phyloP scores from a whole-genome alignment of 1,140 invertebrate genomes.

The Bombus turneri region DNA sequence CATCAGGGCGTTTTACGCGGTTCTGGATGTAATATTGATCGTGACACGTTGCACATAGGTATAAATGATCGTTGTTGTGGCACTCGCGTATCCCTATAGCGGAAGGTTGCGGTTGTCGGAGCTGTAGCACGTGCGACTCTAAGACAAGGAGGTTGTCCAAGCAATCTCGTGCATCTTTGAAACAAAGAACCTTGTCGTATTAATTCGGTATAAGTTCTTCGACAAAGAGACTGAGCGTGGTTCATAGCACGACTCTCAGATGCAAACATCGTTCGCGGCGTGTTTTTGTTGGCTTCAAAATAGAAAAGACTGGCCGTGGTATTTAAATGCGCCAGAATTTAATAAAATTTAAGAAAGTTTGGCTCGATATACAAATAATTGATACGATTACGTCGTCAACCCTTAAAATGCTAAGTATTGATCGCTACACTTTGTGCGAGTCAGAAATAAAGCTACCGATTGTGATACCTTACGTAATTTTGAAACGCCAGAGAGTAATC shows the following conservation, averaged over 20 bases:
- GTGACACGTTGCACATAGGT: neutral
- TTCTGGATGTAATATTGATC: constrained; percentile 25
- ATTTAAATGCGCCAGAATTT: neutral
- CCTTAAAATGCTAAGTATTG: constrained; percentile 35
- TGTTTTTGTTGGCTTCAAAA: neutral
- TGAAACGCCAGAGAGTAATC: neutral
- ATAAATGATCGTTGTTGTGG: constrained; percentile 27
- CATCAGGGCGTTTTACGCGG: constrained; percentile 9
- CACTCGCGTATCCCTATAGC: neutral
- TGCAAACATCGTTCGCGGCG: neutral
- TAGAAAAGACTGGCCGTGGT: neutral
- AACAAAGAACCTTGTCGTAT: neutral
- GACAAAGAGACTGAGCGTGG: neutral
- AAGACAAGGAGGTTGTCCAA: neutral
- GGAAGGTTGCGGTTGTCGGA: neutral
- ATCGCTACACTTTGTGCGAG: constrained; percentile 18
- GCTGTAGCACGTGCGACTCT: neutral
- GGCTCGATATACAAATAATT: neutral
- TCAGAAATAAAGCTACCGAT: constrained; percentile 32
- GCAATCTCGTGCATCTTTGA: neutral
- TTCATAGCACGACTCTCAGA: neutral
- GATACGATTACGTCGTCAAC: neutral
- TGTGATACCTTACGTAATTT: constrained; percentile 32
- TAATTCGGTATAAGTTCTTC: neutral
- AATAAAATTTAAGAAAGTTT: neutral